These are phyloP conservation scores for Athene cunicularia DNA, from an alignment of 2,113 vertebrate genomes.

Conservation along the genomic window DNA sequence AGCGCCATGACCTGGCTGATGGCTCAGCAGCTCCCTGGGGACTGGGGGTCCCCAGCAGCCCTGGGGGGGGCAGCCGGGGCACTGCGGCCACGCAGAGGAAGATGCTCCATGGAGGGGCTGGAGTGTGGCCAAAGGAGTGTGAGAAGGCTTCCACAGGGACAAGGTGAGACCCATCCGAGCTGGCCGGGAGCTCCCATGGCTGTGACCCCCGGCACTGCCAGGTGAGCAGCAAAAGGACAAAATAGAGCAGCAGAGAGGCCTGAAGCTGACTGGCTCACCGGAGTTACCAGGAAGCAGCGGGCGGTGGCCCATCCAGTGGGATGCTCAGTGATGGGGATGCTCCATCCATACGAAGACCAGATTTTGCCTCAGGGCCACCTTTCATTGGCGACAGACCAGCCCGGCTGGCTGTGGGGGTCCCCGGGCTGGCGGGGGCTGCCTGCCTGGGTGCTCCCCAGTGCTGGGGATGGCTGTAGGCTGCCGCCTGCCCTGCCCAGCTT, in stretches of 20 bases:
- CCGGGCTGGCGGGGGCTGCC: background rate
- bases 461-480: background rate
- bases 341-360: background rate
- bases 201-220: background rate
- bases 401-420: background rate
- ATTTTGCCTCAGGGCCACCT: background rate
- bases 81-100: rapidly evolving
- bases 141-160: background rate
- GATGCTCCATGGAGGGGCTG: background rate
- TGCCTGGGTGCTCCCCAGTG: background rate
- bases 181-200: background rate
- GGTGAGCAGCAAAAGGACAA: background rate
- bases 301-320: background rate
- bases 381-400: rapidly evolving
- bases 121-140: rapidly evolving
- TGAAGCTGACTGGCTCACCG: background rate
- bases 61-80: rapidly evolving
- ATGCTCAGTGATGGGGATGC: background rate
- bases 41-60: background rate
- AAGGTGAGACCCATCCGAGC: background rate
- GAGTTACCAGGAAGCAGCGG: background rate
- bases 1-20: background rate
- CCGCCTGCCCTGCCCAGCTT: background rate
- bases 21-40: background rate
- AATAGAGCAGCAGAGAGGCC: background rate